Conservation (phyloP, 2,797 vertebrate species). For the Hoplostethus mediterraneus region DNA sequence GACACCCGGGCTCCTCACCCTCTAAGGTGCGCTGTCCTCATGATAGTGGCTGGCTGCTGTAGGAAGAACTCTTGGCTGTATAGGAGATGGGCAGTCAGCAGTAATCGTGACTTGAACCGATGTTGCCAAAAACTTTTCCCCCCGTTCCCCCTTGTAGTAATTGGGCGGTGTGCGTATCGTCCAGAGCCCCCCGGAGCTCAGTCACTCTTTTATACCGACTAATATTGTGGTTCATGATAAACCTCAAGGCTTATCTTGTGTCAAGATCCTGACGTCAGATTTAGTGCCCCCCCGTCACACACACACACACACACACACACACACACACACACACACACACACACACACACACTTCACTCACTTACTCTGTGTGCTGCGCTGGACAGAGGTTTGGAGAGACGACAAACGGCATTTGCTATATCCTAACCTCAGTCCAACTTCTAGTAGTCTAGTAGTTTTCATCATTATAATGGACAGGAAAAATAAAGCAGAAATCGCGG, state of each 20-base stretch:
- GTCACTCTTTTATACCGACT: slow-evolving; percentile 58
- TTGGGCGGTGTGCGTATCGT: slow-evolving; percentile 15
- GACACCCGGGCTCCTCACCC: slow-evolving; percentile 1
- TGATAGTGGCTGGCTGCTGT: slow-evolving; percentile 6
- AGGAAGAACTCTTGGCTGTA: neutral
- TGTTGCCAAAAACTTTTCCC: slow-evolving; percentile 34
- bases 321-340: too few species aligned
- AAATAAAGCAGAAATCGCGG: too few species aligned
- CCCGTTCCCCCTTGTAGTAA: slow-evolving; percentile 16
- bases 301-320: too few species aligned
- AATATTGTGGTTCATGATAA: slow-evolving; percentile 65
- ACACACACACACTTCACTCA: slow-evolving; percentile 20
- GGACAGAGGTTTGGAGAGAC: neutral
- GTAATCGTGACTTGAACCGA: slow-evolving; percentile 5
- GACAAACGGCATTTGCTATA: too few species aligned
- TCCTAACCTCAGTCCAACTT: too few species aligned
- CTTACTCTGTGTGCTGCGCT: neutral
- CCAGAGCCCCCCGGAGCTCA: slow-evolving; percentile 15
- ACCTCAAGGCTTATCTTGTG: slow-evolving; percentile 67
- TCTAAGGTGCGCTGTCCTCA: neutral
- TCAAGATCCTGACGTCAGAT: slow-evolving; percentile 77
- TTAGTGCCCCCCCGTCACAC: slow-evolving; percentile 1
- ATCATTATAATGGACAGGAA: too few species aligned
- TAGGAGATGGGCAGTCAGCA: neutral
- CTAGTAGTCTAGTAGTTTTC: too few species aligned